Conservation (phyloP, 2,888 invertebrate species). For the Willowsia nigromaculata region DNA sequence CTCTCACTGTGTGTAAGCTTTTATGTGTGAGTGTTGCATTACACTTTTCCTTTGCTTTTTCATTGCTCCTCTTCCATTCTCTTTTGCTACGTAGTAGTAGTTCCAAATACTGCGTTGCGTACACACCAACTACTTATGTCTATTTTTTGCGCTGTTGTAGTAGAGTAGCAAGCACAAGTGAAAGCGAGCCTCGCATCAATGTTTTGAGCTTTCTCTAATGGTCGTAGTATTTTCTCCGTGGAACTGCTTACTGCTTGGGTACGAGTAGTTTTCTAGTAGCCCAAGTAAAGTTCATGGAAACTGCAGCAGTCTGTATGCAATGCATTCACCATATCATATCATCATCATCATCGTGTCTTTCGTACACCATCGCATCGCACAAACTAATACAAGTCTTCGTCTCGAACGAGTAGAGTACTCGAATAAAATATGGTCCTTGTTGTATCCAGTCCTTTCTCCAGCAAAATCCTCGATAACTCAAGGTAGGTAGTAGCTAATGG, state of each 20-base stretch:
- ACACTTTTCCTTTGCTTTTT: slow-evolving; percentile 28
- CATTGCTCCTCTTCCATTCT: neutral
- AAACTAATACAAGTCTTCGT: slow-evolving; percentile 13
- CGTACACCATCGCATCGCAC: neutral
- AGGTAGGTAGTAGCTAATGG: slow-evolving; percentile 31
- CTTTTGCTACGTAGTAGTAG: neutral
- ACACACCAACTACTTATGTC: slow-evolving; percentile 5
- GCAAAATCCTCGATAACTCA: neutral
- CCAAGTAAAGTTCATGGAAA: slow-evolving; percentile 69
- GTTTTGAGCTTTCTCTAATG: neutral
- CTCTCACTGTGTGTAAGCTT: neutral
- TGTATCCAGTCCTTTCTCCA: slow-evolving; percentile 1
- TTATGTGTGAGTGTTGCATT: slow-evolving; percentile 32
- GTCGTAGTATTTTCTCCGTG: slow-evolving; percentile 32
- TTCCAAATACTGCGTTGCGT: slow-evolving; percentile 31
- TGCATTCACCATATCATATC: slow-evolving; percentile 70
- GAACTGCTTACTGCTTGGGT: neutral
- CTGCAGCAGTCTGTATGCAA: slow-evolving; percentile 71
- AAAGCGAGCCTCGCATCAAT: slow-evolving; percentile 33
- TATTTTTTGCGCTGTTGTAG: neutral
- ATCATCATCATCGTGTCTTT: slow-evolving; percentile 22
- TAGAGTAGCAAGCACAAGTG: neutral
- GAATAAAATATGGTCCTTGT: slow-evolving; percentile 11
- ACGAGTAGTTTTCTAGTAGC: neutral
- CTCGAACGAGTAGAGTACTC: neutral